These are phyloP conservation scores for Maniola hyperantus DNA, from an alignment of 2,888 invertebrate species.

Conservation along the genomic window DNA sequence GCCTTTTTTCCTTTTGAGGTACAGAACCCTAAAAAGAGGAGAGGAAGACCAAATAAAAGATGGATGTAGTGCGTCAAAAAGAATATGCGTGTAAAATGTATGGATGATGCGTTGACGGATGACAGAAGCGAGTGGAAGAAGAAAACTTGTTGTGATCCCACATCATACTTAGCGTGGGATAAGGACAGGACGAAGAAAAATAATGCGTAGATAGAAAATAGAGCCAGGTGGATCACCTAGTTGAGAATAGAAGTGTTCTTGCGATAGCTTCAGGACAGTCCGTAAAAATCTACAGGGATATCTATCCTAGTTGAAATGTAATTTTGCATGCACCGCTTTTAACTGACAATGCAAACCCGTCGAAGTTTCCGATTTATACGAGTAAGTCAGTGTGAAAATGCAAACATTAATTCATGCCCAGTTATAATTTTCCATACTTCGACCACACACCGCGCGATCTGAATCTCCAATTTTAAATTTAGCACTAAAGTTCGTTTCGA, in stretches of 20 bases:
- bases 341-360: conserved; percentile 9
- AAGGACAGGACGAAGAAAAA: no score
- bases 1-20: no score
- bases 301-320: conserved; percentile 43
- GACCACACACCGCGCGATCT: conserved; percentile 30
- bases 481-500: conserved; percentile 66
- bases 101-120: no score
- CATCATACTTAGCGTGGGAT: no score
- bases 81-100: no score
- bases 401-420: conserved; percentile 11
- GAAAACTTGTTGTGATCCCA: no score
- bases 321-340: conserved; percentile 69
- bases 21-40: no score
- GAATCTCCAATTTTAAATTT: conserved; percentile 74
- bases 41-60: no score
- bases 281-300: background rate
- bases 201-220: background rate
- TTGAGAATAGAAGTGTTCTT: background rate
- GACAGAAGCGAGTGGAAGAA: no score
- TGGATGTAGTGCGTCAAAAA: no score
- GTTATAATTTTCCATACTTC: conserved; percentile 10
- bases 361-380: conserved; percentile 12
- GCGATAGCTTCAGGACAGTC: background rate
- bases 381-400: conserved; percentile 2
- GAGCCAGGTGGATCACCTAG: no score